These are phyloP conservation scores for Brachyhypopomus occidentalis DNA, from an alignment of 2,113 vertebrate genomes.

Conservation along the genomic window DNA sequence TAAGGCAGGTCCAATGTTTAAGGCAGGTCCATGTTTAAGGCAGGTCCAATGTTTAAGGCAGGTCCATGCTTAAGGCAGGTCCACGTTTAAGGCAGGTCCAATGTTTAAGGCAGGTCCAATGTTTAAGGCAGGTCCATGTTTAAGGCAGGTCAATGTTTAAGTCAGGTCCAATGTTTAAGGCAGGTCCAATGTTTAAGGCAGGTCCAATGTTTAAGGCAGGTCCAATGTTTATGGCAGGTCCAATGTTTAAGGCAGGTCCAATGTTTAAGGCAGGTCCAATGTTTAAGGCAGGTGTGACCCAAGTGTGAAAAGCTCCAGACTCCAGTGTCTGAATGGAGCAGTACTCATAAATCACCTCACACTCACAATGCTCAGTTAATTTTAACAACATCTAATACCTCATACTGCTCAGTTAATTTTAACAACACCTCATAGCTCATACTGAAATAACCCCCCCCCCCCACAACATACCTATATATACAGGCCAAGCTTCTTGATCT, in stretches of 20 bases:
- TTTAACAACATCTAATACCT: no score
- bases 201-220: neutral
- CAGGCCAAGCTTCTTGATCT: neutral
- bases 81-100: neutral
- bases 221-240: neutral
- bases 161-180: neutral
- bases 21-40: neutral
- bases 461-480: neutral
- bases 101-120: neutral
- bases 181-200: no score
- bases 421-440: neutral
- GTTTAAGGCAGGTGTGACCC: neutral
- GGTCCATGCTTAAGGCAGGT: neutral
- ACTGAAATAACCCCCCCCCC: neutral
- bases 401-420: no score
- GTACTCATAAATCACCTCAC: no score
- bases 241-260: neutral
- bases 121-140: neutral
- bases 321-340: no score
- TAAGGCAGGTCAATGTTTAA: no score
- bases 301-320: neutral
- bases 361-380: no score
- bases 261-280: neutral
- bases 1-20: no score
- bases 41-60: no score